Percentiles rank a stretch among this genome's conserved stretches.
phyloP scores from a whole-genome alignment of 2,888 invertebrate genomes.

The Sussaba pulchella region DNA sequence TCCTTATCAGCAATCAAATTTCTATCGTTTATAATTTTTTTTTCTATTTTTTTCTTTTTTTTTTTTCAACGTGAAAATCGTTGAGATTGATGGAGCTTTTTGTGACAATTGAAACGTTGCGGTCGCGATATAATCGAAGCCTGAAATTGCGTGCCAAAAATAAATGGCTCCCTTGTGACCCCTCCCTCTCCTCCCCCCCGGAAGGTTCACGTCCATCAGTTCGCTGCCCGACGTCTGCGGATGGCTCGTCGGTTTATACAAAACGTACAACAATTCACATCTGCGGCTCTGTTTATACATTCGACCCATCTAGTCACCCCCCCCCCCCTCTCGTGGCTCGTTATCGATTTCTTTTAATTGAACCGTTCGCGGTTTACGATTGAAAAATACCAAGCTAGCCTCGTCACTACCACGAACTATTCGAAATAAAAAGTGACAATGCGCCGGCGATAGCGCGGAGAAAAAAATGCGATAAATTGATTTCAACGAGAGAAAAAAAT shows the following conservation, averaged over 20 bases:
- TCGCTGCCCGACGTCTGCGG: neutral
- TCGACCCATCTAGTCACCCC: neutral
- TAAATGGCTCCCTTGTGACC: conserved; percentile 49
- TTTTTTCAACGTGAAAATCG: neutral
- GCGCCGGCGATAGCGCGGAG: neutral
- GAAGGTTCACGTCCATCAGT: conserved; percentile 39
- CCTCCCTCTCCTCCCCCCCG: neutral
- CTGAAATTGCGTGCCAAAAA: conserved; percentile 40
- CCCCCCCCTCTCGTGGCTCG: conserved; percentile 11
- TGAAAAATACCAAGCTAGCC: conserved; percentile 36
- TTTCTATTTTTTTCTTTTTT: conserved; percentile 27
- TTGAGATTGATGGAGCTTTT: neutral
- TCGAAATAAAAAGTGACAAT: neutral
- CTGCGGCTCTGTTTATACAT: conserved; percentile 16
- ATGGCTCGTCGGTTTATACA: conserved; percentile 7
- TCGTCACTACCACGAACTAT: conserved; percentile 23
- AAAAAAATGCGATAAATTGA: neutral
- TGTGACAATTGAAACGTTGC: conserved; percentile 19
- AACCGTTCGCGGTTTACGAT: conserved; percentile 41
- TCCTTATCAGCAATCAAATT: conserved; percentile 45
- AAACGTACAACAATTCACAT: neutral
- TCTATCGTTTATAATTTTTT: neutral
- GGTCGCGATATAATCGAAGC: neutral
- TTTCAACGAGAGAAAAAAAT: neutral
- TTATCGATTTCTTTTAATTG: conserved; percentile 61